Evolutionary conservation across 1,140 invertebrate genomes (phyloP).

Genomic region (Ceratosolen solmsi): DNA sequence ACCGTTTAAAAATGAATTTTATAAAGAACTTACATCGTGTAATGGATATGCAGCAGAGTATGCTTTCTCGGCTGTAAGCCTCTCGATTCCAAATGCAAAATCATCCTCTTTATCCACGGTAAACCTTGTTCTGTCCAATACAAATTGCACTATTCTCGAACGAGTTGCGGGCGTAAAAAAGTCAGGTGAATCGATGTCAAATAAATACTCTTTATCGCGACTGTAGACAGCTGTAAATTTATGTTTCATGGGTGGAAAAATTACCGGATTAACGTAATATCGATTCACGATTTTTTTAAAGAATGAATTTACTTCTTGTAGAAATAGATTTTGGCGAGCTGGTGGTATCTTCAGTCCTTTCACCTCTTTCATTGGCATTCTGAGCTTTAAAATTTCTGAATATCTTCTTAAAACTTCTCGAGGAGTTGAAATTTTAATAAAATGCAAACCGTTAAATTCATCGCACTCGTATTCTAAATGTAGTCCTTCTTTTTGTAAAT

Average conservation of each 20-base stretch:
- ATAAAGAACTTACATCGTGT: constrained; percentile 79
- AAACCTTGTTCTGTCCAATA: constrained; percentile 90
- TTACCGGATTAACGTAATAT: constrained; percentile 78
- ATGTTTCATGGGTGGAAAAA: constrained; percentile 82
- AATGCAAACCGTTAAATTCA: constrained; percentile 77
- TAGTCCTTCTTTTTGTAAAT: constrained; percentile 80
- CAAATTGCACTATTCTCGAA: constrained; percentile 92
- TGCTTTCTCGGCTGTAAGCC: constrained; percentile 81
- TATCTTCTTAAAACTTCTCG: constrained; percentile 89
- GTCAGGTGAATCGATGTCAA: constrained; percentile 84
- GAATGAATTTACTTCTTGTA: constrained; percentile 77
- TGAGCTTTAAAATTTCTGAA: constrained; percentile 93
- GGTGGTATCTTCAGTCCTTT: constrained; percentile 76
- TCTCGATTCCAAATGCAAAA: constrained; percentile 86
- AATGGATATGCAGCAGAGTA: constrained; percentile 86
- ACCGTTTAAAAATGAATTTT: constrained; percentile 12
- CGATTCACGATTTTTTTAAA: constrained; percentile 77
- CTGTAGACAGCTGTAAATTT: constrained; percentile 88
- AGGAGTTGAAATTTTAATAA: constrained; percentile 91
- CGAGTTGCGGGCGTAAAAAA: constrained; percentile 91
- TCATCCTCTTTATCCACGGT: constrained; percentile 77
- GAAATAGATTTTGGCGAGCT: constrained; percentile 76
- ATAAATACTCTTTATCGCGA: constrained; percentile 90
- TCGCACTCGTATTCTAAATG: constrained; percentile 79
- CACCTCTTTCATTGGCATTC: constrained; percentile 95